phyloP scores from a whole-genome alignment of 2,113 vertebrate genomes.

The Rhinogobius similis region DNA sequence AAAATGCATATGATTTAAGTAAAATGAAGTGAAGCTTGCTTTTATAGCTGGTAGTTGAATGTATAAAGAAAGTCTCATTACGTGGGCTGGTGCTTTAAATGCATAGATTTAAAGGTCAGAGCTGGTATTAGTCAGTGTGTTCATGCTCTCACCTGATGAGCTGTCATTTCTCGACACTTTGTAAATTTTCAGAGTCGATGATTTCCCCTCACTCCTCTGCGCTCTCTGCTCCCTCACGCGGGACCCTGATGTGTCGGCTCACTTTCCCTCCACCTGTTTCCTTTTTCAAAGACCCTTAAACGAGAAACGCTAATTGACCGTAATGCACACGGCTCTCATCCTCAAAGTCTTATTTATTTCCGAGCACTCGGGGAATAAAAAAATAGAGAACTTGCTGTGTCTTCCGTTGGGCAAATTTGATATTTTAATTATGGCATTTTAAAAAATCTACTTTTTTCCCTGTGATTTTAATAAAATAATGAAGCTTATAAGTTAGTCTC shows the following conservation, averaged over 20 bases:
- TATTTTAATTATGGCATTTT: no score
- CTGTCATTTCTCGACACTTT: conserved; percentile 9
- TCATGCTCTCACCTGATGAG: not conserved
- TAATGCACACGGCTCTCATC: not conserved
- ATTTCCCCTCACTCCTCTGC: conserved; percentile 12
- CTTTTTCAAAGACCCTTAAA: not conserved
- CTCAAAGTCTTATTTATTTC: not conserved
- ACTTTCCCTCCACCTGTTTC: not conserved
- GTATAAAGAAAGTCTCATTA: not conserved
- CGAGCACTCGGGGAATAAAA: not conserved
- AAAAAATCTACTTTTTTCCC: not conserved
- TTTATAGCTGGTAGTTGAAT: not conserved
- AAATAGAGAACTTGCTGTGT: not conserved
- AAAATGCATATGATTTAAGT: not conserved
- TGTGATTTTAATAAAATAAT: not conserved
- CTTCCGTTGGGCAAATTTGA: not conserved
- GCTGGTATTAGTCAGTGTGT: conserved; percentile 3
- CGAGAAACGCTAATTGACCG: not conserved
- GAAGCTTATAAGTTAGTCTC: not conserved
- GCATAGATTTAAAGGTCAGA: conserved; percentile 8
- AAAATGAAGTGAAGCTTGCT: not conserved
- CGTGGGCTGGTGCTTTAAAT: not conserved
- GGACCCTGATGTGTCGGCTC: not conserved
- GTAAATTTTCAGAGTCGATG: not conserved
- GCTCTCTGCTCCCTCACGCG: not conserved